Evolutionary conservation across 2,113 vertebrate genomes (phyloP).

Genomic region (Tragelaphus strepsiceros): DNA sequence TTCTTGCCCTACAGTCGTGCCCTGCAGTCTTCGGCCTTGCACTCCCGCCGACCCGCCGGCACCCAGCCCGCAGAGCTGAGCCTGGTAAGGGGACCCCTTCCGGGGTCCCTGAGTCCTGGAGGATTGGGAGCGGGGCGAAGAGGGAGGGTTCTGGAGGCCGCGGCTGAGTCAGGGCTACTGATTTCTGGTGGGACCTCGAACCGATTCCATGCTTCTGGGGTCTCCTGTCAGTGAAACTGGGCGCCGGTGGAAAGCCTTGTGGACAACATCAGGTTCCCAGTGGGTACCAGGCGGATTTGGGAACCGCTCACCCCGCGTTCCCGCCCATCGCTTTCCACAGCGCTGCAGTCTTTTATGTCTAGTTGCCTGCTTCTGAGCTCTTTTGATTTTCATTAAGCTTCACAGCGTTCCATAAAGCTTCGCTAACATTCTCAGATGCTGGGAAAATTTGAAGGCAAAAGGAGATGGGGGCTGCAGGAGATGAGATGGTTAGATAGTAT

Average conservation of each 20-base stretch:
- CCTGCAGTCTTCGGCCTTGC: neutral
- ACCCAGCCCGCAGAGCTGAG: neutral
- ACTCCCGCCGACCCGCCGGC: neutral
- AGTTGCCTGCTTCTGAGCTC: neutral
- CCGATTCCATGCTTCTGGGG: neutral
- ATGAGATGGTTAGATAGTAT: neutral
- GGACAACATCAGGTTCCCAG: fast-evolving
- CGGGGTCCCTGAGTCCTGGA: neutral
- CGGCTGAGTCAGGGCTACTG: neutral
- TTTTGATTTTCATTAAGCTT: neutral
- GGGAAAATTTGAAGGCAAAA: neutral
- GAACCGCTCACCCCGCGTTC: fast-evolving
- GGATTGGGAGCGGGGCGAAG: neutral
- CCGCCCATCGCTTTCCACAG: fast-evolving
- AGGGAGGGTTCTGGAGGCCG: neutral
- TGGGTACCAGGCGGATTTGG: neutral
- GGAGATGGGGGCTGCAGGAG: neutral
- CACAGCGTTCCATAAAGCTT: neutral
- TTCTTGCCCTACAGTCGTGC: neutral
- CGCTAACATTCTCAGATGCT: neutral
- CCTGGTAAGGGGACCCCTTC: neutral
- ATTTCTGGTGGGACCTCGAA: neutral
- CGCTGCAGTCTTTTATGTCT: fast-evolving
- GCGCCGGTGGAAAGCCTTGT: fast-evolving
- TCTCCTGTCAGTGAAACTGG: fast-evolving